Percentiles rank a stretch among this genome's conserved stretches.
phyloP scores from a whole-genome alignment of 2,888 invertebrate genomes.

The Xanthorhoe spadicearia region DNA sequence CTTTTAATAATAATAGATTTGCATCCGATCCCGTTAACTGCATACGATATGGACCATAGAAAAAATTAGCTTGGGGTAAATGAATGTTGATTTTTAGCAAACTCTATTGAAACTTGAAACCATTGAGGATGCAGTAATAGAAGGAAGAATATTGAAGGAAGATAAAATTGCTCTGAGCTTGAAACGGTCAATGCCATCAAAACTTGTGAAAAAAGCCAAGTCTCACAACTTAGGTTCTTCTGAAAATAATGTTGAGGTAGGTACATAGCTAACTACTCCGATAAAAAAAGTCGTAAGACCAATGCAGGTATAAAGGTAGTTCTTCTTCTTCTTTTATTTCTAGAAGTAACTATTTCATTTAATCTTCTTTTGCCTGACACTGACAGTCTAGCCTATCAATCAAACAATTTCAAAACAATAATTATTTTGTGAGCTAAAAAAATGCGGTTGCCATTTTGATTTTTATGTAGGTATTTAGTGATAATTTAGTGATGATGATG shows the following conservation, averaged over 20 bases:
- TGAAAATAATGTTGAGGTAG: too few relatives aligned
- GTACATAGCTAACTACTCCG: too few relatives aligned
- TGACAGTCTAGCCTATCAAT: not conserved
- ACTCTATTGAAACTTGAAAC: not conserved
- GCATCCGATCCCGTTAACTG: constrained; percentile 67
- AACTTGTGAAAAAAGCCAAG: too few relatives aligned
- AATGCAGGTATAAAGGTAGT: too few relatives aligned
- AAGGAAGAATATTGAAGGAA: too few relatives aligned
- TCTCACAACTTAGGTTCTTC: too few relatives aligned
- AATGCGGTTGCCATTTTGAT: constrained; percentile 8
- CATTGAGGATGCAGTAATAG: not conserved
- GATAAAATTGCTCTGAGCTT: too few relatives aligned
- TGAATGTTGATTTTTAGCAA: constrained; percentile 17
- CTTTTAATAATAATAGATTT: constrained; percentile 69
- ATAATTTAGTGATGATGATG: constrained; percentile 26
- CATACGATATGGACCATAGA: constrained; percentile 48
- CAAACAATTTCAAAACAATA: not conserved
- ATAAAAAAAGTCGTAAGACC: too few relatives aligned
- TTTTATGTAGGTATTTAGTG: not conserved
- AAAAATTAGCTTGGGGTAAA: constrained; percentile 31
- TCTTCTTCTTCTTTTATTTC: too few relatives aligned
- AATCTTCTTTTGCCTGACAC: not conserved
- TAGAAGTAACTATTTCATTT: not conserved
- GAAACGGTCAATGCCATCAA: too few relatives aligned
- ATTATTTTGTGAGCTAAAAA: not conserved